Evolutionary conservation across 2,888 invertebrate genomes (phyloP), one percentile per base, ranked within the genome.

Genomic region (Clusia tigrina): DNA sequence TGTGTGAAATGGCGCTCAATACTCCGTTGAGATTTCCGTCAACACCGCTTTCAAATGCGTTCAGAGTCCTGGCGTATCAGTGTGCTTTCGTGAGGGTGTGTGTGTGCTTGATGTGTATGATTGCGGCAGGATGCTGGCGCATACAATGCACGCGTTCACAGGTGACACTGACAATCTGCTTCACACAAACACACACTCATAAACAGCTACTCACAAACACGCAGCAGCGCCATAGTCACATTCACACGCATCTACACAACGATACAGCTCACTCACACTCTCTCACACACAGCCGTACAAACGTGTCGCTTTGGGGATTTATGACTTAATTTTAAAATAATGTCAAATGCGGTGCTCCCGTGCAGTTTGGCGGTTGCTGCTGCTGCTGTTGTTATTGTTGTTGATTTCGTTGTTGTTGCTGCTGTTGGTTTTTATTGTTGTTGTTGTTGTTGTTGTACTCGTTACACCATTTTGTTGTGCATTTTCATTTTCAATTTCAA

Each of bases 321-420:
- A 69, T 73, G 72, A 71, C 72, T 73, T 69, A 63, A 74, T 76
- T 72, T 75, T 69, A 72, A 77, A 76, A 76, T 71, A 64, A 73
- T 73, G 73, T 69, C 72, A 71, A 74, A 73, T 67, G 65, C 69
- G 70, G 70, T 69, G 51, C 10, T 32, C 15, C 15, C 20, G 23
- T 72, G 68, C 56, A 51, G 22, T 48, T 48, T 18, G 22, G 20
- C 22, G 48, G 48, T 20, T 48, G 22, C 22, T 48, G 48, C n/a
- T 42, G 3, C 3, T 42, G 42, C 22, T 48, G 15, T 22, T 48
- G 3, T 48, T 48, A 15, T 48, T 48, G 48, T 18, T 48, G 20
- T 15, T 48, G 20, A 20, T 48, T 9, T 42, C n/a, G 20, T 48
- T 22, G 48, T 48, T 20, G 18, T 48, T 48, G 48, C 20, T 5